Base-by-base conservation (phyloP, 2,888 invertebrate species). In the Thera britannica region DNA sequence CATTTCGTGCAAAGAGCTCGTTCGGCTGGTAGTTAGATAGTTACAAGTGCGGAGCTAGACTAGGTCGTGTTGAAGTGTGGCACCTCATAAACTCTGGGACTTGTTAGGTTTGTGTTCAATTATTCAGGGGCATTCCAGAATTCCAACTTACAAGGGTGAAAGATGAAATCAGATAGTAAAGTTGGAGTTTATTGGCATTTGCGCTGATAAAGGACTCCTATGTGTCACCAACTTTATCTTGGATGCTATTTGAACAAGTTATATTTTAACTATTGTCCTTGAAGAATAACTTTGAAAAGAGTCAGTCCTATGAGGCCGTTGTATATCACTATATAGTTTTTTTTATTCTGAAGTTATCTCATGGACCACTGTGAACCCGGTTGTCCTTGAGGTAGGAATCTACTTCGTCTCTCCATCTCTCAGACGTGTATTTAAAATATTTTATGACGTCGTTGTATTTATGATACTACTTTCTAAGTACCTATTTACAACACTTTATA, bases 21-120 rank as follows among this genome's bases (percentile, higher is more conserved):
- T 74, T 77, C 72, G 75, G 70, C 49, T 56, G 65, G 68, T 67
- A 68, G 73, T 71, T 75, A 74, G 74, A 70, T 72, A 73, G 72
- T 75, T 75, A 72, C 63, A 67, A 74, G 68, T 72, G 63, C 58
- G 62, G 63, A 68, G 70, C 68, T 67, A 71, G 67, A 71, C 69
- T 71, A 58, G 72, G 74, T 73, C 74, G 75, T 70, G 75, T 72
- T 72, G 72, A 72, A 74, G 70, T 72, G 75, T 70, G 72, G 72
- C 72, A 72, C 71, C 75, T 75, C 73, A 72, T 75, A 75, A 75
- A 75, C 65, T 67, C 62, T 61, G 55, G 59, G 71, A 69, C 73
- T 74, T 72, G 71, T 74, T 75, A 72, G 67, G 70, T 70, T 60
- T 61, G 67, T 66, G 67, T 60, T 71, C 70, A 71, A 72, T 74